A percentile compares a stretch with the other conserved stretches of the same genome.
Conservation (phyloP, 2,113 vertebrate species). For the Lepidothrix coronata region DNA sequence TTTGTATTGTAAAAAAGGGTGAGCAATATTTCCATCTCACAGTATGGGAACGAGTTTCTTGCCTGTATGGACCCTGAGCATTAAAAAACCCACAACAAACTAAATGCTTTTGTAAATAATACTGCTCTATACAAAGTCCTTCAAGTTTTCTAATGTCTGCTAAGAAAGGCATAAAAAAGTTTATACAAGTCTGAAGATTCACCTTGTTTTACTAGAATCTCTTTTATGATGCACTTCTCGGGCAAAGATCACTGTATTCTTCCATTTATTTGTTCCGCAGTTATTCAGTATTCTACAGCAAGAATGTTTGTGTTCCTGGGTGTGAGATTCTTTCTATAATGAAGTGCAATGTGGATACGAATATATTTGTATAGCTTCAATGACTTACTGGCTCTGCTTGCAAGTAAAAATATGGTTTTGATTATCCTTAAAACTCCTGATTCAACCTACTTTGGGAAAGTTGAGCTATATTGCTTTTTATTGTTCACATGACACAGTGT, state of each 20-base stretch:
- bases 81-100: background rate
- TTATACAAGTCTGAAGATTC: background rate
- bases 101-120: background rate
- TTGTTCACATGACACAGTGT: constrained; percentile 34
- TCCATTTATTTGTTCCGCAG: background rate
- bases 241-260: background rate
- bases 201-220: background rate
- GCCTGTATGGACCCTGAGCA: background rate
- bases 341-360: constrained; percentile 12
- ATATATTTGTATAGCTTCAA: constrained; percentile 53
- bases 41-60: background rate
- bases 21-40: background rate
- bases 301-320: background rate
- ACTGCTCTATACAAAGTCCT: background rate
- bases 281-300: background rate
- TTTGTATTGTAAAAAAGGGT: background rate
- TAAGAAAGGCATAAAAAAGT: background rate
- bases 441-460: constrained; percentile 58
- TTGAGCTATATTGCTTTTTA: constrained; percentile 50
- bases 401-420: constrained; percentile 68
- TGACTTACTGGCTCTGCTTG: constrained; percentile 57
- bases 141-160: background rate
- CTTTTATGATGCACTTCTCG: background rate
- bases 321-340: constrained; percentile 45
- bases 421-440: constrained; percentile 70